phyloP scores from a whole-genome alignment of 1,140 invertebrate species.

The Triops longicaudatus region DNA sequence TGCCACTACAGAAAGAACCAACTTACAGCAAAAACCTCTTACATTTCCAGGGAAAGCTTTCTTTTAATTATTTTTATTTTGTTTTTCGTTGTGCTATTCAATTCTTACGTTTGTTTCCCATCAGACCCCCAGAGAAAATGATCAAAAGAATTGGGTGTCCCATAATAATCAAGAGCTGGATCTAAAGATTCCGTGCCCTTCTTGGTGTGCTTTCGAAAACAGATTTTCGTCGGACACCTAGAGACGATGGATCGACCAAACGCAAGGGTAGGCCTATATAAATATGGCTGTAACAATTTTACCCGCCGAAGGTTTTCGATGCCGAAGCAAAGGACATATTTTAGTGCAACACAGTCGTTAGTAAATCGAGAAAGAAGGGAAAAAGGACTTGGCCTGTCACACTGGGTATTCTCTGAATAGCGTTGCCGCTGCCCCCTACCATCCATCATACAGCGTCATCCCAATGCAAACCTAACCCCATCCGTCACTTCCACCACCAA shows the following conservation, averaged over 20 bases:
- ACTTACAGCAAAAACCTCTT: neutral
- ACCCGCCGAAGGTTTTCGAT: neutral
- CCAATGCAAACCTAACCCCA: conserved; percentile 9
- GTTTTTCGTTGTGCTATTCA: neutral
- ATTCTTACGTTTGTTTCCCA: neutral
- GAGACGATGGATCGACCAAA: neutral
- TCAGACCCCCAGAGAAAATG: neutral
- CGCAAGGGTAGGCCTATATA: neutral
- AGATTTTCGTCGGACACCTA: neutral
- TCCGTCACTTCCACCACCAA: conserved; percentile 4
- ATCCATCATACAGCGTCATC: neutral
- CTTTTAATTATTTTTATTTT: too few relatives aligned
- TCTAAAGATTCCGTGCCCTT: neutral
- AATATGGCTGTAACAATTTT: neutral
- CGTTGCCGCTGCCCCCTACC: neutral
- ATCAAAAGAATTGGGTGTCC: neutral
- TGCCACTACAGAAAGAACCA: neutral
- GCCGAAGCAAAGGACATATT: neutral
- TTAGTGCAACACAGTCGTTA: neutral
- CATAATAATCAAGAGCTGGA: neutral
- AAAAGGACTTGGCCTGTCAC: conserved; percentile 3
- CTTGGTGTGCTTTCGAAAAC: neutral
- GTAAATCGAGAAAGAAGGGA: neutral
- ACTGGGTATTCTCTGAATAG: neutral
- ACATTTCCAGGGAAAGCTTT: neutral